A percentile compares a stretch with the other conserved stretches of the same genome.
phyloP scores from a whole-genome alignment of 1,140 invertebrate genomes.

The Neodiprion pinetum region DNA sequence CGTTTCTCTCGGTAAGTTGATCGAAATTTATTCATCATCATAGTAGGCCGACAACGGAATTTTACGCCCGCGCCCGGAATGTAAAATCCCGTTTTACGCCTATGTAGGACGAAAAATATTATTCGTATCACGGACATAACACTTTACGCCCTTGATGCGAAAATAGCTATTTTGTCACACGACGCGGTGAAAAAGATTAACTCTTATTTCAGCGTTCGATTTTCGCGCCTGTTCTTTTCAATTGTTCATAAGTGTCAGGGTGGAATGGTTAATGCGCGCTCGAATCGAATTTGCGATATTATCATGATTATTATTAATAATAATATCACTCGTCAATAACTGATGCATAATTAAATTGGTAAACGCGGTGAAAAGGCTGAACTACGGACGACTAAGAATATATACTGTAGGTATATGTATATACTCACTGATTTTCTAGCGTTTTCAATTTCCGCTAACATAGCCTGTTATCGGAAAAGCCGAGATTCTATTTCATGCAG shows the following conservation, averaged over 20 bases:
- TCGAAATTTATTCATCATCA: conserved; percentile 29
- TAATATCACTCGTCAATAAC: no score
- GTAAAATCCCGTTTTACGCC: no score
- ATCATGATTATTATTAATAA: no score
- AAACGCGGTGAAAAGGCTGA: no score
- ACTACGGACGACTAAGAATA: background rate
- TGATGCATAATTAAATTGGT: no score
- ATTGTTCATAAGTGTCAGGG: no score
- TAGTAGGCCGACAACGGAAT: background rate
- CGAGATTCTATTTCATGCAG: background rate
- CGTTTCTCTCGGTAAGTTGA: conserved; percentile 91
- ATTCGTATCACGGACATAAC: background rate
- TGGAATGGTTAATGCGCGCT: no score
- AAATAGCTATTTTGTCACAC: conserved; percentile 11
- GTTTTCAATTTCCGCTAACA: background rate
- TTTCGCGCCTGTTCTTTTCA: no score
- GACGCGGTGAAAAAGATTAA: background rate
- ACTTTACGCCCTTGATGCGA: background rate
- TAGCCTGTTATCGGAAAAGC: background rate
- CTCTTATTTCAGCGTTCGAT: background rate
- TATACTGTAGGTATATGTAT: background rate
- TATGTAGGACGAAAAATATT: no score
- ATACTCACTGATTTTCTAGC: background rate
- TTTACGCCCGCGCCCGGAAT: background rate
- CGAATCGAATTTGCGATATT: no score